Evolutionary conservation across 2,888 invertebrate species (phyloP).

Genomic region (Leucophenga montana): DNA sequence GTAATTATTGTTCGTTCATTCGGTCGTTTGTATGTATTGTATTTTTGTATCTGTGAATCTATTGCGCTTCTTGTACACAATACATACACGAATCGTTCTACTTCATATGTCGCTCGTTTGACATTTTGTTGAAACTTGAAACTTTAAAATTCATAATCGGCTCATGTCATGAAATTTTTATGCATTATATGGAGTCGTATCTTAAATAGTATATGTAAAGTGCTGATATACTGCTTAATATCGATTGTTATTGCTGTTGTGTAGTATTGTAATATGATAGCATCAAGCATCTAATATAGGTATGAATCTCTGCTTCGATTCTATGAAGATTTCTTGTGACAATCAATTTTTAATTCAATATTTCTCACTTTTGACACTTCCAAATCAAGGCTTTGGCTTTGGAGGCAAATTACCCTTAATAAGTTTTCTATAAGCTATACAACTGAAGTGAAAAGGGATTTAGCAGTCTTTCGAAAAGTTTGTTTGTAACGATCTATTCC

Average conservation of each 20-base stretch:
- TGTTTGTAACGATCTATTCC: no score
- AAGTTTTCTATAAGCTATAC: no score
- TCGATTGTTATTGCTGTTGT: conserved; percentile 2
- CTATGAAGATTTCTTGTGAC: no score
- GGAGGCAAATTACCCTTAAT: no score
- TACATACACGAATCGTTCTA: background rate
- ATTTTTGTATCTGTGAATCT: background rate
- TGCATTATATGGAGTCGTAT: conserved; percentile 18
- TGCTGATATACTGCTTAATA: background rate
- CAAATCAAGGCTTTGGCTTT: no score
- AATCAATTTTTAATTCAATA: no score
- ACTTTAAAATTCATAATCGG: conserved; percentile 71
- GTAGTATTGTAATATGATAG: conserved; percentile 40
- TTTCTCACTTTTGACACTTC: no score
- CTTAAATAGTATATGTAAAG: background rate
- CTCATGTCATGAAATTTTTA: conserved; percentile 69
- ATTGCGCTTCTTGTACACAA: background rate
- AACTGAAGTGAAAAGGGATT: no score
- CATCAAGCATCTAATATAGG: conserved; percentile 5
- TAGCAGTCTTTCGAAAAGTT: no score
- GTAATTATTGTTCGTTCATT: conserved; percentile 57
- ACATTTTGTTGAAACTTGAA: conserved; percentile 62
- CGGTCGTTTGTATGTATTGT: conserved; percentile 11
- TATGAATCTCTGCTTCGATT: background rate
- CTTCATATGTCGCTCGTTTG: conserved; percentile 31